Base-by-base conservation (phyloP, 1,140 invertebrate genomes). In the Colletes gigas region DNA sequence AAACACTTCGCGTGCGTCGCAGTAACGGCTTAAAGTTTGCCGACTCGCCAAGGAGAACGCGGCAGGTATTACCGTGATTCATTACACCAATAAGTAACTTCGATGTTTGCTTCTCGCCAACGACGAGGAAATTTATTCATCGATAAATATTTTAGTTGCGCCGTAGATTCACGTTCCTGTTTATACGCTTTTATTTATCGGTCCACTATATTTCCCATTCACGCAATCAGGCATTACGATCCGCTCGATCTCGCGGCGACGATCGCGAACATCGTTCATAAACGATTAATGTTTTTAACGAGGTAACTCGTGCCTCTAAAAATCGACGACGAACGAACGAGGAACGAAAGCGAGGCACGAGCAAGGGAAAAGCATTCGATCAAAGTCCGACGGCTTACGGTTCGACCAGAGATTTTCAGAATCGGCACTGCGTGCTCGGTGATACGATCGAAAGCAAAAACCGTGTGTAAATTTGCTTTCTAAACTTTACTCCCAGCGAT, bases 371-470 rank as follows among this genome's bases (percentile, higher is more conserved):
- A n/a, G 15, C 54, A 41, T 30, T 41, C 21, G 74, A 69, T 77
- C 41, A 77, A 57, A 77, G 57, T 5, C 74, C 19, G 50, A 57
- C 15, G 21, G 19, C n/a, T 17, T 66, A 8, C 14, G 19, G 5
- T 21, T 7, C 12, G 7, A n/a, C n/a, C 44, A 54, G 59, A 77
- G 41, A 77, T 69, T 77, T 75, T 77, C 21, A 41, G 57, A 77
- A 77, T 77, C 74, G 74, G 57, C 41, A 54, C 66, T 50, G n/a
- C 66, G 74, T 77, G 68, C 69, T 77, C 74, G 57, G 47, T 69
- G 74, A 69, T 77, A 77, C 69, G 65, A 69, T 77, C 65, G 69
- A 69, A 77, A 69, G 74, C 66, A 68, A 77, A 77, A 69, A 69
- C 54, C 66, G 41, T 50, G 74, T 68, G 69, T 68, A 77, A 77